Base-by-base conservation (phyloP, 2,113 vertebrate genomes). In the Phodopus roborovskii region DNA sequence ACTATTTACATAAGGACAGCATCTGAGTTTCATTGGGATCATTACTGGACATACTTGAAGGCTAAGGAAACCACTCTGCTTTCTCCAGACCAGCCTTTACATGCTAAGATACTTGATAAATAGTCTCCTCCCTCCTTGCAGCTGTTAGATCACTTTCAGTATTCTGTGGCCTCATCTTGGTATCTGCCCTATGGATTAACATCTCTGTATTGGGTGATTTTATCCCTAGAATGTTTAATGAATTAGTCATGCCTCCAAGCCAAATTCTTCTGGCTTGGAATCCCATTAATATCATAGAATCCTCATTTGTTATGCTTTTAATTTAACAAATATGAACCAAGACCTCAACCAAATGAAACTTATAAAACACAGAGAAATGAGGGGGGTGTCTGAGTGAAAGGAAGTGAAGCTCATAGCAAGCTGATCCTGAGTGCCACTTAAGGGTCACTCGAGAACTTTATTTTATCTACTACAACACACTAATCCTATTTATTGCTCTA, bases 61-160 rank as follows among this genome's bases (percentile, higher is more conserved):
- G 0, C 2, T 75, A 45, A 22, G 4, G 62, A 74, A 84, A 71
- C 1, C 2, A 36, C 28, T 36, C 10, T 39, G 13, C 13, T 36
- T 0, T 42, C 2, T 3, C 19, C 12, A 10, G 13, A 1, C 6
- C 22, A 33, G 13, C 45, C 26, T 30, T 58, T 0, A 19, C 22
- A 36, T 91, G 84, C 50, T 19, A 91, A 85, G n/a, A 39, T 64
- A 26, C 12, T 10, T 15, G 7, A 3, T 11, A 24, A 17, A 83
- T 13, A 62, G 28, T 82, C 56, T 33, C 81, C 53, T 12, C 36
- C 26, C 24, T 70, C 7, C 16, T 74, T 74, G 13, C 30, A 92
- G 7, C 0, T 84, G 16, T 75, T 70, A 16, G 39, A 39, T 5
- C 12, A 87, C 22, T 93, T 73, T 39, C 68, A 36, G 10, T 66